Evolutionary conservation across 1,140 invertebrate species (phyloP), one percentile per base, ranked within the genome.

Genomic region (Diuraphis noxia): DNA sequence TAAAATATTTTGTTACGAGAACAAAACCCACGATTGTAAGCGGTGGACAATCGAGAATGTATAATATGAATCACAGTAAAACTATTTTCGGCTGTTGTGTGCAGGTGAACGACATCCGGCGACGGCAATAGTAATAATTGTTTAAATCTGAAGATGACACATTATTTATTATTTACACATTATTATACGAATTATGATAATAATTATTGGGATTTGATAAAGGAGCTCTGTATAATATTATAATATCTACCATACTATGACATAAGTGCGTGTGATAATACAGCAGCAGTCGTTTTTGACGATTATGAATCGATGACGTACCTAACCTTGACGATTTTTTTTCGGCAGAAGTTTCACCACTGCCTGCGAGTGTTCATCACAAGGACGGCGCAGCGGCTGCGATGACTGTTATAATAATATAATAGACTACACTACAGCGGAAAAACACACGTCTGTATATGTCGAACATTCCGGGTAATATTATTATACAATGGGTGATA

Each of bases 251-350:
- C 17, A n/a, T 19, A 6, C 5, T n/a, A 17, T n/a, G 52, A 30
- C 30, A 56, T 4, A n/a, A 0, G 4, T 56, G 8, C 25, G 25
- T 30, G n/a, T 13, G n/a, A 63, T n/a, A 63, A n/a, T n/a, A 72
- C 30, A 72, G 13, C 30, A 9, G 8, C 25, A 5, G 13, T 72
- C 56, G n/a, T 72, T 17, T 63, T 72, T n/a, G 30, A 72, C 56
- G 56, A 13, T 4, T 72, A 72, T 13, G 30, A n/a, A 72, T 72
- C 56, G 56, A 72, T 72, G 56, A n/a, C 56, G 1, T 10, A 46
- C 49, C n/a, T n/a, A 72, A 72, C 56, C 56, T 72, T 72, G 56
- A 72, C 56, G n/a, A n/a, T 72, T n/a, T 72, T 63, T 46, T 63
- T 72, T 72, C n/a, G 56, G 56, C 4, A 72, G 56, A 72, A n/a